These are phyloP conservation scores for Corythornis cristatus DNA, from an alignment of 2,113 vertebrate species.

Conservation along the genomic window DNA sequence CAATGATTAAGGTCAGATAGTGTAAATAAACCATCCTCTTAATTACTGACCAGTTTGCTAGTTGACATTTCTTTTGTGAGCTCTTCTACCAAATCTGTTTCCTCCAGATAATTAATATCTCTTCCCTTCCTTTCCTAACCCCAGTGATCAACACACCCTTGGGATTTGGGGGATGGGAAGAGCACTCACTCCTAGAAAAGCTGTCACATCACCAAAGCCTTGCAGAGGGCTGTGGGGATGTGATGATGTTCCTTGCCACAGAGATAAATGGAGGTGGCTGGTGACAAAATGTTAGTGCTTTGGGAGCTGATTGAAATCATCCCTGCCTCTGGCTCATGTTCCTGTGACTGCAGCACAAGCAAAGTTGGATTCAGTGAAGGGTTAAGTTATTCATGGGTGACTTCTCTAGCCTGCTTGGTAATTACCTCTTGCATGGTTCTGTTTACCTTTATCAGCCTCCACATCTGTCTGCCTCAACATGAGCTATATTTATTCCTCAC, in stretches of 20 bases:
- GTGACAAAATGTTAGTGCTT: not conserved
- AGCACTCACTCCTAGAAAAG: not conserved
- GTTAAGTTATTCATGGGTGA: constrained; percentile 53
- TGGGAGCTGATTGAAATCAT: not conserved
- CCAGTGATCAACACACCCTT: not conserved
- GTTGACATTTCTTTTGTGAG: constrained; percentile 31
- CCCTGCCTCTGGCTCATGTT: not conserved
- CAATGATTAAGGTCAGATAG: constrained; percentile 14
- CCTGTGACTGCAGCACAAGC: not conserved
- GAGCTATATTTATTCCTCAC: constrained; percentile 35
- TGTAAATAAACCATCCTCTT: constrained; percentile 33
- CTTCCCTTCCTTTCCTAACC: constrained; percentile 45
- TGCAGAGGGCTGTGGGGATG: not conserved
- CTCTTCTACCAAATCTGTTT: constrained; percentile 52
- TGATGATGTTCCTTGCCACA: not conserved
- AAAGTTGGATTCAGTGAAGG: not conserved
- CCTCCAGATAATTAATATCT: constrained; percentile 59
- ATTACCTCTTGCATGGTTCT: constrained; percentile 17
- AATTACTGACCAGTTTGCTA: not conserved
- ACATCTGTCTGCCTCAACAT: constrained; percentile 40
- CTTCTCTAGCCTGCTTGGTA: constrained; percentile 16
- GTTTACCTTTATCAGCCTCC: constrained; percentile 54
- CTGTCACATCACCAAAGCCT: accelerated
- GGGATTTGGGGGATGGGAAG: constrained; percentile 4
- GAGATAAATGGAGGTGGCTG: not conserved